Conservation (phyloP, 1,140 invertebrate genomes). For the Diabrotica undecimpunctata region DNA sequence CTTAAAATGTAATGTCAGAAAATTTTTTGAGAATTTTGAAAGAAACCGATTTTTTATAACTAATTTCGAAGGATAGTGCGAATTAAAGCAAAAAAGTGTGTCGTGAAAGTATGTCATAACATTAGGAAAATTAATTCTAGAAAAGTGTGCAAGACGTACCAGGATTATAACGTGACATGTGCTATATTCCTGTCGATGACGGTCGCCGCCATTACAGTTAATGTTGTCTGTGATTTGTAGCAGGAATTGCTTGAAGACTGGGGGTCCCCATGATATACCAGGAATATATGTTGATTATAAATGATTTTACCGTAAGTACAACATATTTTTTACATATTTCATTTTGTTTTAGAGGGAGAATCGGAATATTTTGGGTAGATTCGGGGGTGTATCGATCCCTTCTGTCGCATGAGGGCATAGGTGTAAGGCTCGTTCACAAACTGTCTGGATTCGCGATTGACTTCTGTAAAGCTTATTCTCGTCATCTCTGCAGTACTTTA, state of each 20-base stretch:
- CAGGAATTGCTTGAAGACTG: slow-evolving; percentile 47
- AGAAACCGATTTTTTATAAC: no score
- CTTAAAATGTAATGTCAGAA: neutral
- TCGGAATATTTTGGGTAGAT: slow-evolving; percentile 41
- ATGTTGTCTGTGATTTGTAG: slow-evolving; percentile 9
- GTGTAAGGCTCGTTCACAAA: slow-evolving; percentile 39
- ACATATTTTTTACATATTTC: slow-evolving; percentile 17
- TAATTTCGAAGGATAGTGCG: no score
- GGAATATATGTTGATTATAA: slow-evolving; percentile 44
- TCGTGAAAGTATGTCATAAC: no score
- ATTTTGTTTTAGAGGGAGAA: neutral
- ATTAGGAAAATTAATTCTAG: neutral
- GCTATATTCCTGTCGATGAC: neutral
- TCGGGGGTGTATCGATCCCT: slow-evolving; percentile 43
- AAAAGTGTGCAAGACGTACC: slow-evolving; percentile 1
- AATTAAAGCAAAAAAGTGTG: no score
- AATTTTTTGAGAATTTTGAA: neutral
- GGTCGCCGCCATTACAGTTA: slow-evolving; percentile 4
- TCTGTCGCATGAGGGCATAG: slow-evolving; percentile 44
- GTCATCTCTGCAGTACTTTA: slow-evolving; percentile 32
- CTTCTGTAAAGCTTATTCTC: slow-evolving; percentile 28
- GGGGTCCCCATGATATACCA: slow-evolving; percentile 44
- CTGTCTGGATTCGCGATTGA: slow-evolving; percentile 28
- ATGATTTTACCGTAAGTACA: slow-evolving; percentile 46
- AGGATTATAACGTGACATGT: slow-evolving; percentile 10